Conservation (phyloP, 2,888 invertebrate species). For the Beris morrisii region DNA sequence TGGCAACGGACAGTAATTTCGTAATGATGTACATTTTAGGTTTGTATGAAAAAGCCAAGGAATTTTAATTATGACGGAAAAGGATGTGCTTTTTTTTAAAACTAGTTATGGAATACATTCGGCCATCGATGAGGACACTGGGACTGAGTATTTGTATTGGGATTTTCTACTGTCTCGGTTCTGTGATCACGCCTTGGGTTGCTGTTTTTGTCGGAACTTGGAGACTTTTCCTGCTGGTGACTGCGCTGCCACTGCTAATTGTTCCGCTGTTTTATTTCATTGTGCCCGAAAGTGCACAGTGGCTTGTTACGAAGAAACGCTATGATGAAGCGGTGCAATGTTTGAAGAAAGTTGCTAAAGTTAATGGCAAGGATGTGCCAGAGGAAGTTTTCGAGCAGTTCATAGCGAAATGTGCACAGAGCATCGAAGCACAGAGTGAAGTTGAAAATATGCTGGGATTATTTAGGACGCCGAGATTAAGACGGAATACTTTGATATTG, state of each 20-base stretch:
- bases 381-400: conserved; percentile 48
- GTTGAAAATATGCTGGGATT: conserved; percentile 57
- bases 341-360: conserved; percentile 59
- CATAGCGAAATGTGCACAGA: conserved; percentile 46
- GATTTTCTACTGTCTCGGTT: conserved; percentile 62
- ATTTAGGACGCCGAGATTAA: conserved; percentile 57
- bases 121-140: conserved; percentile 58
- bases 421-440: conserved; percentile 41
- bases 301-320: conserved; percentile 61
- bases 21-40: conserved; percentile 67
- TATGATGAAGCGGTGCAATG: conserved; percentile 59
- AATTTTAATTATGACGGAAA: conserved; percentile 38
- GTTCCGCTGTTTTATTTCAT: conserved; percentile 59
- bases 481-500: conserved; percentile 57
- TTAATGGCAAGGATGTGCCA: conserved; percentile 57
- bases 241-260: conserved; percentile 58
- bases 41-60: conserved; percentile 41
- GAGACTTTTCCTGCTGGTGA: conserved; percentile 59
- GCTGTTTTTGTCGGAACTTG: conserved; percentile 57
- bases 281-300: conserved; percentile 64
- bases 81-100: not conserved
- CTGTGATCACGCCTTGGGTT: conserved; percentile 59
- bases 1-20: conserved; percentile 63
- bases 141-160: conserved; percentile 64
- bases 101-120: conserved; percentile 63